phyloP scores from a whole-genome alignment of 1,140 invertebrate species.

The Oncopeltus fasciatus region DNA sequence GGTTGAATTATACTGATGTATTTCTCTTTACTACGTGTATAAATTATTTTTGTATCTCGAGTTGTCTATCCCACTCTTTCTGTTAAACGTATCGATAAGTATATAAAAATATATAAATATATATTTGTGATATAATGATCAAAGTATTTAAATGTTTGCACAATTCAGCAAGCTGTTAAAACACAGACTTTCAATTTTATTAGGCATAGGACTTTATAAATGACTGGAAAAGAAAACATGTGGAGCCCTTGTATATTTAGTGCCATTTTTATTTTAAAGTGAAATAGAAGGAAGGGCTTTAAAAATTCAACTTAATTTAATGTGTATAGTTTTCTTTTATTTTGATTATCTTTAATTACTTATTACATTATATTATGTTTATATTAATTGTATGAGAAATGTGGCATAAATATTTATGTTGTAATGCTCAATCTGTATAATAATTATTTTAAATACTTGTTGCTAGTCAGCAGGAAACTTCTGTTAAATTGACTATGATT shows the following conservation, averaged over 20 bases:
- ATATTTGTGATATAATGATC: slow-evolving; percentile 5
- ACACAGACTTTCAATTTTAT: background rate
- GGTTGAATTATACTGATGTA: background rate
- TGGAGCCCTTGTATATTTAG: background rate
- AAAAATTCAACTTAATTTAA: background rate
- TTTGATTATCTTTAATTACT: background rate
- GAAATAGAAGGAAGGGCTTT: too few relatives aligned
- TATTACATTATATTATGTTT: background rate
- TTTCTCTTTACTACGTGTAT: background rate
- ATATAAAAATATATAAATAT: background rate
- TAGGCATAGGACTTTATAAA: background rate
- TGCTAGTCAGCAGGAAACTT: slow-evolving; percentile 17
- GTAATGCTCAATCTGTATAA: slow-evolving; percentile 17
- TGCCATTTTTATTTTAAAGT: slow-evolving; percentile 1
- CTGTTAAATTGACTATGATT: background rate
- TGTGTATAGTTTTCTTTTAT: background rate
- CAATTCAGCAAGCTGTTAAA: slow-evolving; percentile 1
- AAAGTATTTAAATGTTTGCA: slow-evolving; percentile 9
- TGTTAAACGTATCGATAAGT: background rate
- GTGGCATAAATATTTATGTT: background rate
- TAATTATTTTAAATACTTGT: slow-evolving; percentile 14
- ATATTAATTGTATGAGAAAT: background rate
- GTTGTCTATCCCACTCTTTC: background rate
- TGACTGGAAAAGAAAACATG: background rate
- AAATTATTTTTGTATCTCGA: background rate